These are phyloP conservation scores for Rhopalosiphum nymphaeae DNA, from an alignment of 2,888 invertebrate species.

Conservation along the genomic window DNA sequence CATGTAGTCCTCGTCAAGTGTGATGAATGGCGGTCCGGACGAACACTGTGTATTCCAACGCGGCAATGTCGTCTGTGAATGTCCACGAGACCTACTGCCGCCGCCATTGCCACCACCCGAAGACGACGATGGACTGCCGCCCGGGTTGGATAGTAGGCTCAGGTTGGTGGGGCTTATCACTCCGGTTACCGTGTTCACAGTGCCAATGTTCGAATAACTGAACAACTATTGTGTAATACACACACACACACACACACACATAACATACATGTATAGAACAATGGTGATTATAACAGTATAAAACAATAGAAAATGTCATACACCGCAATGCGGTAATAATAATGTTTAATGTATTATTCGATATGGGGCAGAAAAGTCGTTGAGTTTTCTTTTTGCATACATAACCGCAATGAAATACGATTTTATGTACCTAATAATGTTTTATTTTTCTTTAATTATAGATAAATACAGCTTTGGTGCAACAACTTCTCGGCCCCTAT, in stretches of 20 bases:
- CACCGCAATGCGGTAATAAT: neutral
- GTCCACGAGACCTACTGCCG: constrained; percentile 20
- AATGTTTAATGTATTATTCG: neutral
- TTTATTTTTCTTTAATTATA: neutral
- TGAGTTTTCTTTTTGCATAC: neutral
- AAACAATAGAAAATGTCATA: neutral
- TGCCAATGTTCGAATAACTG: constrained; percentile 89
- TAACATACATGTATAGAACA: constrained; percentile 2
- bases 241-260: neutral
- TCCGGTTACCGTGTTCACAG: constrained; percentile 83
- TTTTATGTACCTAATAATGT: neutral
- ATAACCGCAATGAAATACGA: neutral
- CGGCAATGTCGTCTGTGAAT: constrained; percentile 68
- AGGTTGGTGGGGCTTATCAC: constrained; percentile 91
- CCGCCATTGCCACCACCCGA: constrained; percentile 26
- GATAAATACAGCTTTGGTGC: neutral
- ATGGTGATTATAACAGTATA: neutral
- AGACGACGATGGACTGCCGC: constrained; percentile 71
- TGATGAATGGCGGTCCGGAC: constrained; percentile 83
- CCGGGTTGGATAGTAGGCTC: constrained; percentile 77
- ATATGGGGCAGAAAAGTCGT: neutral
- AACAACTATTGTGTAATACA: constrained; percentile 78
- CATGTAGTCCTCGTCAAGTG: constrained; percentile 94
- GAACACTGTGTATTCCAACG: constrained; percentile 70
- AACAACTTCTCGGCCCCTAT: neutral